Evolutionary conservation across 2,797 vertebrate species (phyloP), one percentile per base, ranked within the genome.

Genomic region (Acanthis flammea): DNA sequence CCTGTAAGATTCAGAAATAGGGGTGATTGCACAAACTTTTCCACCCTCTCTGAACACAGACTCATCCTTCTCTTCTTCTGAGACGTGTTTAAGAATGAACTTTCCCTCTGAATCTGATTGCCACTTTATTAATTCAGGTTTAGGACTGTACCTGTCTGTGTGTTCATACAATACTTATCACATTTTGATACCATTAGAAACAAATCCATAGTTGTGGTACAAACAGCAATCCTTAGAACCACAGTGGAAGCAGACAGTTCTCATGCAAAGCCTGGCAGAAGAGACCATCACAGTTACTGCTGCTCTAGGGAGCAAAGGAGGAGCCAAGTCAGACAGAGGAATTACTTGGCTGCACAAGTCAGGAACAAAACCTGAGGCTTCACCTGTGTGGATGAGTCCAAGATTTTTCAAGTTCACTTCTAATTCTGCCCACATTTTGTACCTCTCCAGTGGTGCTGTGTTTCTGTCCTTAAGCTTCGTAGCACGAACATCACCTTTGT

Each of bases 351-450:
- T 62, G 71, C 8, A 25, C 35, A 45, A 67, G 33, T 35, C 37
- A 84, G 72, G 51, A 89, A 30, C 55, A 57, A 79, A 90, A 83
- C 33, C 33, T n/a, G 45, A 77, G 39, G 48, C 53, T 50, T 23
- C 39, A 23, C 18, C 15, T 68, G 2, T 35, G 33, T 4, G 10
- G 37, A 17, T 0, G 4, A 1, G 3, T 31, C 53, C 45, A 61
- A 53, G 48, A 42, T 16, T 73, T 91, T 85, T 63, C 68, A 83
- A 48, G 53, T 57, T 91, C 51, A 17, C 48, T 79, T 80, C 48
- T 74, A 28, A 41, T 92, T 82, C 86, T 86, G 44, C 15, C 48
- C 45, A 25, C 48, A 16, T 23, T 74, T 76, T 76, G 30, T 58
- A 13, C 44, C 68, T 74, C 14, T 27, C 4, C 7, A 19, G 9